Evolutionary conservation across 2,888 invertebrate species (phyloP).

Genomic region (Listrodromus nycthemerus): DNA sequence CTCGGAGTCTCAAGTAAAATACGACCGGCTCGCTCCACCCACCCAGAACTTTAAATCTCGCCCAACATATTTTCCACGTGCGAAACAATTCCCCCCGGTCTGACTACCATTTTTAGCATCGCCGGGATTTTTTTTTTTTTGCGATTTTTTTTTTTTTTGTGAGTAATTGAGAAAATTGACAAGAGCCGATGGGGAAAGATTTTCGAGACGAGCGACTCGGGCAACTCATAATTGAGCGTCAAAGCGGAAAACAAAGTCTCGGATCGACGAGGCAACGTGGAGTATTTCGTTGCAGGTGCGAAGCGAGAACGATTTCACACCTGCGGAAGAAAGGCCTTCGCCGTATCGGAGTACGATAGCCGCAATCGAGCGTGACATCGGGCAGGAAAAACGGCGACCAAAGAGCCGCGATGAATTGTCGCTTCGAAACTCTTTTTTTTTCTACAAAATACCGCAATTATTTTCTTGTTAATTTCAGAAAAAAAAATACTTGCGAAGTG

Average conservation of each 20-base stretch:
- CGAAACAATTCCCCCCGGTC: background rate
- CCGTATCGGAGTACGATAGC: constrained; percentile 35
- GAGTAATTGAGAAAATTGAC: constrained; percentile 2
- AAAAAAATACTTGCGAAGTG: no score
- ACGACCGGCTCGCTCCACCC: constrained; percentile 63
- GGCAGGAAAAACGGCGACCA: constrained; percentile 21
- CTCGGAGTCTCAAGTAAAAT: constrained; percentile 30
- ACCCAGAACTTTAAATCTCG: constrained; percentile 32
- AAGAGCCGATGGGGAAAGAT: background rate
- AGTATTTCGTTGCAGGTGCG: background rate
- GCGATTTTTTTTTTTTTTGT: no score
- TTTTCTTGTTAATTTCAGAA: no score
- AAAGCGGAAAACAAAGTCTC: constrained; percentile 2
- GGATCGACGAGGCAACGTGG: background rate
- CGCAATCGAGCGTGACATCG: constrained; percentile 55
- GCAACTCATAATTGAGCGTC: constrained; percentile 25
- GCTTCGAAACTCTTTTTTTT: no score
- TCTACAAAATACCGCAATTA: no score
- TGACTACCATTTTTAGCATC: no score
- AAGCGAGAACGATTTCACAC: constrained; percentile 56
- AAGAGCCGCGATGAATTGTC: background rate
- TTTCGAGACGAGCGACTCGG: constrained; percentile 21
- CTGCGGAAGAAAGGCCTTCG: constrained; percentile 7
- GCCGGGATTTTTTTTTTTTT: no score
- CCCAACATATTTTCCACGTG: background rate